A percentile compares a stretch with the other conserved stretches of the same genome.
phyloP scores from a whole-genome alignment of 2,113 vertebrate genomes.

The Nymphicus hollandicus region DNA sequence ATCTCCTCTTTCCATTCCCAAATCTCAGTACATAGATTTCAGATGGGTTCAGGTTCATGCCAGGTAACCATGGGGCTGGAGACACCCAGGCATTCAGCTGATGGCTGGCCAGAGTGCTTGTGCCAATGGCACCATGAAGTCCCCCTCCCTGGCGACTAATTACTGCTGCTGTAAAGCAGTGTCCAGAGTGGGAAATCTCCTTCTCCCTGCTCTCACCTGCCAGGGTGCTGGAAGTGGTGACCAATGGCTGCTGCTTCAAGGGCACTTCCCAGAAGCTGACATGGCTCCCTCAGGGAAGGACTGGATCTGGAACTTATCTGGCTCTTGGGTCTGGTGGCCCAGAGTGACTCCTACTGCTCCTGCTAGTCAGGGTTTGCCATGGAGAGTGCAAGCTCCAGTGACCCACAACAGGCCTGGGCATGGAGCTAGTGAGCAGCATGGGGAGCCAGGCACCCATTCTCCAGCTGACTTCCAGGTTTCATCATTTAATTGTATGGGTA shows the following conservation, averaged over 20 bases:
- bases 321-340: fast-evolving
- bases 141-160: neutral
- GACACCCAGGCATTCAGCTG: neutral
- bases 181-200: neutral
- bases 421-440: neutral
- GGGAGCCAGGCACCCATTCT: neutral
- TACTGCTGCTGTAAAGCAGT: neutral
- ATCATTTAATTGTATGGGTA: fast-evolving
- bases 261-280: neutral
- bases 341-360: neutral
- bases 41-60: neutral
- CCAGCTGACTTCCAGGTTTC: neutral
- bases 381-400: neutral
- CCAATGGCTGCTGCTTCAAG: fast-evolving
- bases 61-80: neutral
- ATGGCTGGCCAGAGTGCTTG: neutral
- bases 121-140: neutral
- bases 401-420: neutral
- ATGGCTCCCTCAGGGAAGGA: fast-evolving
- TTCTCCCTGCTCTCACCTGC: neutral
- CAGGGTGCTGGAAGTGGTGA: neutral
- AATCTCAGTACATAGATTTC: neutral
- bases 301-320: neutral
- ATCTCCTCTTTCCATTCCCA: neutral
- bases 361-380: neutral